These are phyloP conservation scores for Carlito syrichta DNA, from an alignment of 2,113 vertebrate genomes.

Conservation along the genomic window DNA sequence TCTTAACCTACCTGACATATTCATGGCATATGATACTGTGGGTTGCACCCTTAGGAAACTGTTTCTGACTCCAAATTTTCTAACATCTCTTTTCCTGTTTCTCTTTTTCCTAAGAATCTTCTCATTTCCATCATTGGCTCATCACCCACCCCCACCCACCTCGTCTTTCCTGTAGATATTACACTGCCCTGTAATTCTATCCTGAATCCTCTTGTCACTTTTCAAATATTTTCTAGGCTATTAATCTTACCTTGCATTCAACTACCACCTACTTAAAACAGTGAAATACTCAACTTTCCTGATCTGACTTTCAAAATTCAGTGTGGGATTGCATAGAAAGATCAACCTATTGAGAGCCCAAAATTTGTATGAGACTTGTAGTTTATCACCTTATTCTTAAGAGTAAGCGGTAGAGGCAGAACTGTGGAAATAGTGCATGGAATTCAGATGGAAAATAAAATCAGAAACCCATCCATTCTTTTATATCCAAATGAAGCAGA, in stretches of 20 bases:
- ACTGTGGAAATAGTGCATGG: fast-evolving
- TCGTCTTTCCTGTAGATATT: neutral
- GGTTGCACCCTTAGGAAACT: neutral
- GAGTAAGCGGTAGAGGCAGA: neutral
- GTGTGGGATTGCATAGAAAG: neutral
- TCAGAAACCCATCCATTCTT: fast-evolving
- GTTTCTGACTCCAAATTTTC: neutral
- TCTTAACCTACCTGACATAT: neutral
- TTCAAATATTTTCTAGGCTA: neutral
- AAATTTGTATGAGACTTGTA: neutral
- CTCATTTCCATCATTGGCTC: neutral
- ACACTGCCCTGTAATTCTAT: neutral
- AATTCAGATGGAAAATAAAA: neutral
- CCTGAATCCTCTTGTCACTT: neutral
- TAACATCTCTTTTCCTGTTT: neutral
- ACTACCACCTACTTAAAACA: neutral
- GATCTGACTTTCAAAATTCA: neutral
- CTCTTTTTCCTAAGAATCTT: neutral
- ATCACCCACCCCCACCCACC: neutral
- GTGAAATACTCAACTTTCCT: neutral
- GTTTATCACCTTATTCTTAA: neutral
- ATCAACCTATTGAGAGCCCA: neutral
- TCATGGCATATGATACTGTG: neutral
- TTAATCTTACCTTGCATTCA: neutral
- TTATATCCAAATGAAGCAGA: fast-evolving